These are phyloP conservation scores for Phanerotoma sp. DNA, from an alignment of 2,888 invertebrate species.

Conservation along the genomic window DNA sequence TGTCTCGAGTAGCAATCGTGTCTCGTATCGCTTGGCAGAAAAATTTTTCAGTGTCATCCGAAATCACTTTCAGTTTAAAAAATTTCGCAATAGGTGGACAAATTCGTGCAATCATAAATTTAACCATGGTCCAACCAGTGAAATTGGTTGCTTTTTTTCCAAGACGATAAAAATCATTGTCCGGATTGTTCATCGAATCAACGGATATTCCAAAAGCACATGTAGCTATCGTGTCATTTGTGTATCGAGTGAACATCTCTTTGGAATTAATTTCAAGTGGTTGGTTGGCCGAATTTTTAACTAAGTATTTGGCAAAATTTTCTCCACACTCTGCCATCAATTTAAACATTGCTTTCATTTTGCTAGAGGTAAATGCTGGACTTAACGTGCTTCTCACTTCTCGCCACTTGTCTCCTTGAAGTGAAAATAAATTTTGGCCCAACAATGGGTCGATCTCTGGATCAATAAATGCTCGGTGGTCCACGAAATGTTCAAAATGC, in stretches of 20 bases:
- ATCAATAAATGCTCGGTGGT: slow-evolving; percentile 18
- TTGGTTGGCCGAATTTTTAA: slow-evolving; percentile 19
- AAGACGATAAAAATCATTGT: slow-evolving; percentile 45
- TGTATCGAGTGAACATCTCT: slow-evolving; percentile 38
- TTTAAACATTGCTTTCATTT: no score
- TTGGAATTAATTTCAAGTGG: slow-evolving; percentile 36
- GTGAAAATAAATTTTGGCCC: slow-evolving; percentile 25
- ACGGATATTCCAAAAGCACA: slow-evolving; percentile 40
- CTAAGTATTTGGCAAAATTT: slow-evolving; percentile 21
- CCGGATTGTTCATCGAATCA: slow-evolving; percentile 44
- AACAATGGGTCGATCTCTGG: slow-evolving; percentile 25
- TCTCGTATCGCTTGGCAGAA: no score
- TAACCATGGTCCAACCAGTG: no score
- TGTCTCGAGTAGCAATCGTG: slow-evolving; percentile 27
- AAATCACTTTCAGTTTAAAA: no score
- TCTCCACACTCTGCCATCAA: slow-evolving; percentile 23
- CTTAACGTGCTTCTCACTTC: no score
- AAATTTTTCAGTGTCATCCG: no score
- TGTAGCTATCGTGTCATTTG: slow-evolving; percentile 40
- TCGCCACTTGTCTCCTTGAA: no score
- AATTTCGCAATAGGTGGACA: no score
- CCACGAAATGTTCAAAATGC: no score
- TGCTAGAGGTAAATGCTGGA: no score
- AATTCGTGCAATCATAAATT: no score
- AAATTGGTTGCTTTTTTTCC: slow-evolving; percentile 36